Base-by-base conservation (phyloP, 2,888 invertebrate genomes). In the Aphidoletes aphidimyza region DNA sequence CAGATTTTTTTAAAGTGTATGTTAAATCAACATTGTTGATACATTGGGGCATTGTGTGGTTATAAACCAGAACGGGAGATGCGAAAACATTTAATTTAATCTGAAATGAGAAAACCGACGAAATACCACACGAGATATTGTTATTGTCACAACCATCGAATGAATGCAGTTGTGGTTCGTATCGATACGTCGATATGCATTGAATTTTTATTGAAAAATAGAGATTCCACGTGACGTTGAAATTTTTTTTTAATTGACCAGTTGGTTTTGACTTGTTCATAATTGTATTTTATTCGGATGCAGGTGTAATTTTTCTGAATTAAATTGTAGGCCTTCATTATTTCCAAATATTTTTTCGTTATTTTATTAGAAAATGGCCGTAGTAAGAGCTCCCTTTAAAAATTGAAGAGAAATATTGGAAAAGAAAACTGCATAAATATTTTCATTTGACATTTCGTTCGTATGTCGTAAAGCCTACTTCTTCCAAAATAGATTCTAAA, bases 111-210 rank as follows among this genome's bases (percentile, higher is more conserved):
- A 30, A 69, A 69, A 69, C 30, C 54, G 69, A 26, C 69, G 69
- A 30, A 69, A 30, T 14, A 69, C 69, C 69, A 14, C 69, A 34
- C 14, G 30, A 69, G 30, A 30, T 69, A 69, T 69, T 69, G 30
- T 30, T 69, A 69, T 69, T 69, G 69, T 69, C 69, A 69, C 30
- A n/a, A n/a, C n/a, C n/a, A n/a, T n/a, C n/a, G n/a, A n/a, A n/a
- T n/a, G n/a, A n/a, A n/a, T 69, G 69, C 30, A 26, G 30, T 30
- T 69, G 69, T 11, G 69, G 69, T 69, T 69, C 17, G 17, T 30
- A 54, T 54, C 9, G 54, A 54, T 54, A 54, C 14, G 34, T 3
- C 1, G 54, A 30, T 14, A 69, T 22, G 11, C 34, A n/a, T 69
- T 5, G 34, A 30, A 2, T 69, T 69, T 30, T 69, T 30, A 69